Base-by-base conservation (phyloP, 2,113 vertebrate species). In the Athene cunicularia region DNA sequence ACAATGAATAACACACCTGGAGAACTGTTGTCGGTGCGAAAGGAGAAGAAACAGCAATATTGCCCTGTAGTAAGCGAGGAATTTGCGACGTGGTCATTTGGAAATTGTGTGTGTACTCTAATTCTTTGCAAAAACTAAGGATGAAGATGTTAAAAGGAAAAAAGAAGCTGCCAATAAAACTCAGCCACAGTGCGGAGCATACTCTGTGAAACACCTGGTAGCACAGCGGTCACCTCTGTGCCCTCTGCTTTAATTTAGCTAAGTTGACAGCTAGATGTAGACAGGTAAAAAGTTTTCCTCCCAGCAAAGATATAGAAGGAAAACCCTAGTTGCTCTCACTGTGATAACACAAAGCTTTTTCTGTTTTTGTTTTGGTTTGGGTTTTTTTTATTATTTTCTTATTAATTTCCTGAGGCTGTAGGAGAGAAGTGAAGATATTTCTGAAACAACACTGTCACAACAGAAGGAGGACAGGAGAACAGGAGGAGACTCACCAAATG, bases 361-460 rank as follows among this genome's bases (percentile, higher is more conserved):
- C 17, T 45, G 16, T 6, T 43, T 43, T 43, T 41, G 12, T 41
- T 41, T 41, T 41, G 11, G 5, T 16, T 43, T 43, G n/a, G n/a
- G n/a, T 16, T 43, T 43, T 41, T 41, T 41, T 41, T 41, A 41
- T 41, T 4, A 7, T 45, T 53, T 58, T 37, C 15, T 56, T 64
- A 28, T 12, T 64, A 7, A 5, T 37, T 88, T 88, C 24, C 21
- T 66, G 3, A 62, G 15, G 17, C 33, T n/a, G 17, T 22, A 71
- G 37, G 9, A 74, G 10, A 47, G 13, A 32, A 52, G 7, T 8
- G 45, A 60, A 81, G 41, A 8, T 22, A 37, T 58, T 83, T 66
- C 15, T 4, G 11, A 75, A 83, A 49, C 14, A 80, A 1, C 12
- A 23, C 3, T 2, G 0, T 32, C 5, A 30, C 18, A 80, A 41